These are phyloP conservation scores for Tetragnatha montana DNA, from an alignment of 2,888 invertebrate species.

Conservation along the genomic window DNA sequence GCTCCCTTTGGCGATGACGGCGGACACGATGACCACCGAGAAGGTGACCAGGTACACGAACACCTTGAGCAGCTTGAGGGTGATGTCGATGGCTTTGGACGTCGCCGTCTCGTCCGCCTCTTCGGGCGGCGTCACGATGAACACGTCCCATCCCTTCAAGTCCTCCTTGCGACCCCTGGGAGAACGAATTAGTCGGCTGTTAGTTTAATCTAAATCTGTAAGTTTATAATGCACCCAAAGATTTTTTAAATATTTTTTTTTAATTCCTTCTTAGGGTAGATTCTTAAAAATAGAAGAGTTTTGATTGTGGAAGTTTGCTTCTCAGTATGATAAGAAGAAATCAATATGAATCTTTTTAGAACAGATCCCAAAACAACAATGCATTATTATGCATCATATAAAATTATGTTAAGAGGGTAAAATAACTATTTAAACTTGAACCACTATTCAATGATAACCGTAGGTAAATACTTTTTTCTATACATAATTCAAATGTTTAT, in stretches of 20 bases:
- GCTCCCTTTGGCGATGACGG: conserved; percentile 70
- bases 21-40: conserved; percentile 58
- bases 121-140: conserved; percentile 68
- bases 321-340: background rate
- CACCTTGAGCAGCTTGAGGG: conserved; percentile 70
- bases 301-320: background rate
- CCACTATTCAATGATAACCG: no score
- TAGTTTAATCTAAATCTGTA: background rate
- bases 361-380: background rate
- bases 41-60: conserved; percentile 71
- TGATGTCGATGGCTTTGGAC: conserved; percentile 70
- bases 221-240: background rate
- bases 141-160: conserved; percentile 72
- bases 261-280: no score
- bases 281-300: background rate
- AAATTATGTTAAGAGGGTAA: background rate
- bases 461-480: no score
- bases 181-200: background rate
- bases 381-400: background rate
- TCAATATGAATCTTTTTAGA: background rate
- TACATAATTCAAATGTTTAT: no score
- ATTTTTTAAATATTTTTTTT: no score
- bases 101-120: conserved; percentile 71
- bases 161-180: conserved; percentile 65
- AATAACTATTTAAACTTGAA: background rate